Evolutionary conservation across 2,797 vertebrate species (phyloP).

Genomic region (Hippoglossus hippoglossus): DNA sequence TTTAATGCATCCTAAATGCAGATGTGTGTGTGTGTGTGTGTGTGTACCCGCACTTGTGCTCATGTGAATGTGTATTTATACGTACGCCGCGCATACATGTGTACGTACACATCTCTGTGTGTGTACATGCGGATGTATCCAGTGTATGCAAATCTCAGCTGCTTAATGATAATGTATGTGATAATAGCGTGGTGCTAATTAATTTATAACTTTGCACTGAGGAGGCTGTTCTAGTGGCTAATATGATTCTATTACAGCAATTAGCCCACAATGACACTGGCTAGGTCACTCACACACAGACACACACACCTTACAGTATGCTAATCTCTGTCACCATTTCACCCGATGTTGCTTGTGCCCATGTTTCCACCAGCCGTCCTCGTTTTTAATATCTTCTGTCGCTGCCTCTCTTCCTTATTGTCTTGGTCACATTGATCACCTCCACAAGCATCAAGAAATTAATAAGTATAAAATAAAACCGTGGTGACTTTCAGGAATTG

Average conservation of each 20-base stretch:
- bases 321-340: conserved; percentile 56
- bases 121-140: conserved; percentile 57
- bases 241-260: conserved; percentile 91
- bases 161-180: conserved; percentile 90
- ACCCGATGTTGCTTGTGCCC: conserved; percentile 11
- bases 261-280: conserved; percentile 90
- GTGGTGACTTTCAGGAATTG: conserved; percentile 5
- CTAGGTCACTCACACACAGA: conserved; percentile 85
- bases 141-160: conserved; percentile 86
- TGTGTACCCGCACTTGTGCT: conserved; percentile 34
- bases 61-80: conserved; percentile 20
- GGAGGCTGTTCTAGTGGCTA: conserved; percentile 88
- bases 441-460: conserved; percentile 1
- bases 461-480: conserved; percentile 15
- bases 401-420: not conserved
- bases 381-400: conserved; percentile 14
- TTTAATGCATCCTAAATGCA: conserved; percentile 72
- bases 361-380: conserved; percentile 24
- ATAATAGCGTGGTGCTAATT: conserved; percentile 87
- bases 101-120: conserved; percentile 45
- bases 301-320: conserved; percentile 72
- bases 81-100: conserved; percentile 22
- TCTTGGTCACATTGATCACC: not conserved
- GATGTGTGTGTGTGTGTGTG: conserved; percentile 52
- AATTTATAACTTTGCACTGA: conserved; percentile 90